Evolutionary conservation across 37 sponge, comb jelly and placozoan genomes (phyloP).

Genomic region (Chondrilla cf. caribensis): DNA sequence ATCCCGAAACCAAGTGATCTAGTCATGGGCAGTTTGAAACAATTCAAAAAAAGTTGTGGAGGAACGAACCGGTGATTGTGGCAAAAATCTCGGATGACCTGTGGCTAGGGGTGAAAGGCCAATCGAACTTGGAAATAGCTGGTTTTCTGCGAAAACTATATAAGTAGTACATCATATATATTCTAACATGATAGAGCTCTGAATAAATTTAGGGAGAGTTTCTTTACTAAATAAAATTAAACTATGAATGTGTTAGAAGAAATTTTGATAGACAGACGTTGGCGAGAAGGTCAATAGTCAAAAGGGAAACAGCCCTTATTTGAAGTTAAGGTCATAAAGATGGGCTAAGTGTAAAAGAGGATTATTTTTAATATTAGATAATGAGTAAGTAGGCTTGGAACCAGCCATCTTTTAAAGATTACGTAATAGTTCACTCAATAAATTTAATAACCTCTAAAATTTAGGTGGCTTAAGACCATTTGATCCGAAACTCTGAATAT

Average conservation of each 20-base stretch:
- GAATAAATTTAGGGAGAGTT: slow-evolving; percentile 35
- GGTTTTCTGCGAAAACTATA: slow-evolving; percentile 92
- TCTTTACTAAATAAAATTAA: slow-evolving; percentile 31
- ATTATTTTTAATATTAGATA: slow-evolving; percentile 25
- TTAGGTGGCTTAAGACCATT: slow-evolving; percentile 64
- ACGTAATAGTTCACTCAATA: slow-evolving; percentile 75
- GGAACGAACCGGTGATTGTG: slow-evolving; percentile 87
- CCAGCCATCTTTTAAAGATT: slow-evolving; percentile 88
- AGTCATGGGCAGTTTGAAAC: slow-evolving; percentile 74
- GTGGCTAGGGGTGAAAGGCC: slow-evolving; percentile 82
- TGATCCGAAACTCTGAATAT: slow-evolving; percentile 63
- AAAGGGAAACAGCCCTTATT: slow-evolving; percentile 79
- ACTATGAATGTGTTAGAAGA: slow-evolving; percentile 76
- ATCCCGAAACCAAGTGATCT: slow-evolving; percentile 86
- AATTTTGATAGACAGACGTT: slow-evolving; percentile 56
- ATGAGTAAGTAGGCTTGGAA: slow-evolving; percentile 89
- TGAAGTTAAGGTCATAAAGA: slow-evolving; percentile 68
- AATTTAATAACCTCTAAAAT: slow-evolving; percentile 61
- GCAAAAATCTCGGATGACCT: slow-evolving; percentile 91
- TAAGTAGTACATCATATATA: slow-evolving; percentile 66
- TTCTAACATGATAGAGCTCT: slow-evolving; percentile 59
- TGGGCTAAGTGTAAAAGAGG: slow-evolving; percentile 62
- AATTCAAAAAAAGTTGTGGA: slow-evolving; percentile 32
- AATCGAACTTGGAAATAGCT: slow-evolving; percentile 91
- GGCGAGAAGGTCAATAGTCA: slow-evolving; percentile 77